These are phyloP conservation scores for Lasiurus borealis DNA, from an alignment of 2,113 vertebrate genomes.

Conservation along the genomic window DNA sequence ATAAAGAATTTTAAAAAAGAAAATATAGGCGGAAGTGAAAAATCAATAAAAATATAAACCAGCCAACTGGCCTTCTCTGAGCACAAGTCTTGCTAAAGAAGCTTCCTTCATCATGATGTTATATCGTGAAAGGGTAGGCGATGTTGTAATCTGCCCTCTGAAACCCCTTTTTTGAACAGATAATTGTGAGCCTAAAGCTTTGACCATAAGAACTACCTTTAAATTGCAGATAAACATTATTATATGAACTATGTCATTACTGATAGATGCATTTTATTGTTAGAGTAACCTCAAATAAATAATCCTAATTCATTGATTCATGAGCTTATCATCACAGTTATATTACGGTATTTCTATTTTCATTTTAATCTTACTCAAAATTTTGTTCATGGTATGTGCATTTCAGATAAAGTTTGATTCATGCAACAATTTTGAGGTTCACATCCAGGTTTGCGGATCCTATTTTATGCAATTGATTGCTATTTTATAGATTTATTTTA, in stretches of 20 bases:
- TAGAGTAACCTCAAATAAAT: background rate
- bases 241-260: background rate
- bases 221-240: background rate
- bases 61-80: background rate
- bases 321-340: background rate
- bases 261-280: background rate
- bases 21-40: background rate
- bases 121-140: background rate
- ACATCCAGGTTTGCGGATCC: background rate
- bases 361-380: background rate
- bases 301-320: background rate
- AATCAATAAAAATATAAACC: background rate
- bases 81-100: background rate
- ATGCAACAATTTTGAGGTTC: background rate
- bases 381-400: background rate
- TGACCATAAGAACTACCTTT: background rate
- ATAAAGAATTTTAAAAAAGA: background rate
- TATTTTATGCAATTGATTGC: background rate
- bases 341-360: background rate
- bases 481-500: conserved; percentile 8
- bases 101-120: background rate
- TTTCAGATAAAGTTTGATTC: background rate
- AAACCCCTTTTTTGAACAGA: background rate
- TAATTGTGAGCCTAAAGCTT: background rate
- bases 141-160: background rate